These are phyloP conservation scores for Drosophila pseudotakahashii DNA, from an alignment of 2,888 invertebrate species.

Conservation along the genomic window DNA sequence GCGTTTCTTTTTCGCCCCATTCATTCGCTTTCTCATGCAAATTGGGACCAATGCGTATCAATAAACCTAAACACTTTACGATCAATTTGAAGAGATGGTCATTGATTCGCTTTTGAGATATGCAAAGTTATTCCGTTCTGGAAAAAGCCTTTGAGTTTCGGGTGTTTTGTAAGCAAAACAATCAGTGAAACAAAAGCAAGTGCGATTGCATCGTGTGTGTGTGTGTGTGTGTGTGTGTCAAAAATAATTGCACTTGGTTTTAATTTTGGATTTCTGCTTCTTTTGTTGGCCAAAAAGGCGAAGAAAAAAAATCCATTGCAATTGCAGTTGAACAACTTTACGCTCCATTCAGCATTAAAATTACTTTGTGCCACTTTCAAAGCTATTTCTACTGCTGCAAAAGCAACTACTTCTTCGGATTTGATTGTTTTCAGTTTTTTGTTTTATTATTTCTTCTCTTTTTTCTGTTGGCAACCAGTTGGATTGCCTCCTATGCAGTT, in stretches of 20 bases:
- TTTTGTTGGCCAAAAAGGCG: slow-evolving; percentile 34
- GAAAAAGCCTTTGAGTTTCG: background rate
- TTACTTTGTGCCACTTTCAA: slow-evolving; percentile 78
- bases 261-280: slow-evolving; percentile 32
- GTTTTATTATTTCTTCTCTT: slow-evolving; percentile 14
- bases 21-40: slow-evolving; percentile 26
- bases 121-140: slow-evolving; percentile 28
- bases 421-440: slow-evolving; percentile 26
- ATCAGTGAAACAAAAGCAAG: slow-evolving; percentile 13
- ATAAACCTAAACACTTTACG: slow-evolving; percentile 33
- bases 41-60: slow-evolving; percentile 2
- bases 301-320: slow-evolving; percentile 55
- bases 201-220: slow-evolving; percentile 13
- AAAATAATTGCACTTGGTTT: slow-evolving; percentile 47
- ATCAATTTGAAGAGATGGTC: slow-evolving; percentile 33
- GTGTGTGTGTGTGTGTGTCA: slow-evolving; percentile 30
- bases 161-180: slow-evolving; percentile 20
- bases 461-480: slow-evolving; percentile 30
- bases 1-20: background rate
- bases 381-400: slow-evolving; percentile 53
- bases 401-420: slow-evolving; percentile 15
- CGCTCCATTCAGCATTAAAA: slow-evolving; percentile 79
- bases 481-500: slow-evolving; percentile 31
- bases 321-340: slow-evolving; percentile 76
- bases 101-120: slow-evolving; percentile 23